Percentiles rank a stretch among this genome's conserved stretches.
Conservation (phyloP, 2,797 vertebrate genomes). For the Nasua narica region DNA sequence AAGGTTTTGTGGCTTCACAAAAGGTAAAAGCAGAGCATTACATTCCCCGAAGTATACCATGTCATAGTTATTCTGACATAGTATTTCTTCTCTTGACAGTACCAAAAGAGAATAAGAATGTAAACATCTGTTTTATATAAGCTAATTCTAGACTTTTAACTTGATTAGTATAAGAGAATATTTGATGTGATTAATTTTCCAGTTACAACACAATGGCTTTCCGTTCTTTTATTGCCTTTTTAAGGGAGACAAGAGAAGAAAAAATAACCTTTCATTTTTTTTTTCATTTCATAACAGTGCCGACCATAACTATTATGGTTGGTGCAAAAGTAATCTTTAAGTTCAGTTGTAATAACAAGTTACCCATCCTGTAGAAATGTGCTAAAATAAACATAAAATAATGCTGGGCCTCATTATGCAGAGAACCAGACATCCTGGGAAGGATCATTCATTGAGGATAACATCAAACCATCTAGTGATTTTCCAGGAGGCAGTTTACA, state of each 20-base stretch:
- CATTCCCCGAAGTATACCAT: constrained; percentile 26
- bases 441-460: background rate
- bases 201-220: constrained; percentile 70
- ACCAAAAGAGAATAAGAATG: constrained; percentile 81
- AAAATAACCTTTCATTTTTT: constrained; percentile 45
- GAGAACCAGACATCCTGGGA: background rate
- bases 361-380: constrained; percentile 6
- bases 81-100: constrained; percentile 82
- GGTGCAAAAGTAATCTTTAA: constrained; percentile 30
- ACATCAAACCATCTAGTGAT: background rate
- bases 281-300: background rate
- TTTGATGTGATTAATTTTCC: constrained; percentile 84
- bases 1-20: constrained; percentile 45
- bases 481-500: background rate
- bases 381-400: constrained; percentile 25
- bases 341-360: constrained; percentile 12
- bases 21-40: constrained; percentile 32
- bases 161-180: constrained; percentile 81
- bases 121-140: constrained; percentile 87
- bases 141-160: constrained; percentile 80
- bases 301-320: constrained; percentile 22
- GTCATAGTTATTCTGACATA: constrained; percentile 68
- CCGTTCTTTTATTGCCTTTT: constrained; percentile 70
- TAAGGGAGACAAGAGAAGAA: constrained; percentile 65
- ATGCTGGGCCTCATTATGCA: background rate